Evolutionary conservation across 2,888 invertebrate genomes (phyloP).

Genomic region (Polydrusus pterygomalis): DNA sequence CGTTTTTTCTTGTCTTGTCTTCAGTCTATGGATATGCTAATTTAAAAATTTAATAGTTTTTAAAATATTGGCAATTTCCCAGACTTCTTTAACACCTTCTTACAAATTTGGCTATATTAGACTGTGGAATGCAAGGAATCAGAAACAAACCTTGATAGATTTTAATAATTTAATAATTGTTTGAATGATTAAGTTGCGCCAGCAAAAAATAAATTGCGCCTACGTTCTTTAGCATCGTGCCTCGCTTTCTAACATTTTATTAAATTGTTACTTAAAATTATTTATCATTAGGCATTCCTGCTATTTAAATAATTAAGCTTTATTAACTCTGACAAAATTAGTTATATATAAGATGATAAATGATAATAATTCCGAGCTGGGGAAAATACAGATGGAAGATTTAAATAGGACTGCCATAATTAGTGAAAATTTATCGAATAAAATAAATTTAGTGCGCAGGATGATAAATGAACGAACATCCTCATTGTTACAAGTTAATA

Average conservation of each 20-base stretch:
- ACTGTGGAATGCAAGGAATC: no score
- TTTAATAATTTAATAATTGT: no score
- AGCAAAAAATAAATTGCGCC: not conserved
- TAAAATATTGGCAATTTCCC: no score
- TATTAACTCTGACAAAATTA: constrained; percentile 39
- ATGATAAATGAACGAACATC: constrained; percentile 1
- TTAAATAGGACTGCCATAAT: constrained; percentile 7
- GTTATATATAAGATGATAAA: constrained; percentile 36
- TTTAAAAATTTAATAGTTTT: no score
- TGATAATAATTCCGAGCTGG: constrained; percentile 19
- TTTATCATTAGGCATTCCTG: constrained; percentile 31
- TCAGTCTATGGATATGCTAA: no score
- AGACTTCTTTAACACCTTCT: no score
- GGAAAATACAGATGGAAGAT: constrained; percentile 9
- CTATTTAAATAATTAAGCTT: constrained; percentile 37
- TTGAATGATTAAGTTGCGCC: no score
- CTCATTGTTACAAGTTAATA: not conserved
- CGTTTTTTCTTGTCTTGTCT: no score
- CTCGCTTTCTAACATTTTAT: constrained; percentile 19
- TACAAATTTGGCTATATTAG: no score
- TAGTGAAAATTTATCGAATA: constrained; percentile 13
- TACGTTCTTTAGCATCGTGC: not conserved
- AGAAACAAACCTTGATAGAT: no score
- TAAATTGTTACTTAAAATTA: constrained; percentile 28
- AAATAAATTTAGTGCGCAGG: not conserved